These are phyloP conservation scores for Yponomeuta malinellus DNA, from an alignment of 2,888 invertebrate species.

Conservation along the genomic window DNA sequence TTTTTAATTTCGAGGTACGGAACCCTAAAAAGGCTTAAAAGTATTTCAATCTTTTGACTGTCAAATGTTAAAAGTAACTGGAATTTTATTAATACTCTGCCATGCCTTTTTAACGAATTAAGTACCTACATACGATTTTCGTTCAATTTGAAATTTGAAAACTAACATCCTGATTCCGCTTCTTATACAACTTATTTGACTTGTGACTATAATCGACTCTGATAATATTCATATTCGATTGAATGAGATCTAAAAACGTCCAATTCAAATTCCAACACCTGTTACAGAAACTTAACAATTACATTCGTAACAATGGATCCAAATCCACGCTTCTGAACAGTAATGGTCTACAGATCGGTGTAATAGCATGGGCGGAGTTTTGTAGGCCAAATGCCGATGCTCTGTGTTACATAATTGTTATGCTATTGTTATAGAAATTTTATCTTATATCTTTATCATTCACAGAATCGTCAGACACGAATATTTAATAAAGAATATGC, in stretches of 20 bases:
- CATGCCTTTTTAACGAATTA: too few species aligned
- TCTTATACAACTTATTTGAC: too few species aligned
- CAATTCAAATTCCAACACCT: not conserved
- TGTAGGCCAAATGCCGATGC: not conserved
- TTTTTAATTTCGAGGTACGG: too few species aligned
- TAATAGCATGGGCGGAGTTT: not conserved
- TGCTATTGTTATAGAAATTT: conserved; percentile 17
- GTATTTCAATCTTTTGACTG: too few species aligned
- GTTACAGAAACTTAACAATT: not conserved
- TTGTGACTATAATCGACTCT: too few species aligned
- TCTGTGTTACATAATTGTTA: not conserved
- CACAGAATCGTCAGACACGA: not conserved
- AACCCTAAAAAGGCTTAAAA: too few species aligned
- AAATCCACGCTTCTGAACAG: conserved; percentile 1
- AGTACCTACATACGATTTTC: too few species aligned
- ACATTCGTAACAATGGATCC: conserved; percentile 3
- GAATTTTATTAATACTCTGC: too few species aligned
- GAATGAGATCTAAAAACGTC: not conserved
- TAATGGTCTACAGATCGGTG: not conserved
- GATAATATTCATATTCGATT: too few species aligned
- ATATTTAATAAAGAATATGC: not conserved
- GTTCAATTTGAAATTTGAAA: too few species aligned
- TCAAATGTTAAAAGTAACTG: too few species aligned
- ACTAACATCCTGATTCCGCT: too few species aligned
- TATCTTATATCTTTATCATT: not conserved